Evolutionary conservation across 2,888 invertebrate species (phyloP), one percentile per base, ranked within the genome.

Genomic region (Nemotelus nigrinus): DNA sequence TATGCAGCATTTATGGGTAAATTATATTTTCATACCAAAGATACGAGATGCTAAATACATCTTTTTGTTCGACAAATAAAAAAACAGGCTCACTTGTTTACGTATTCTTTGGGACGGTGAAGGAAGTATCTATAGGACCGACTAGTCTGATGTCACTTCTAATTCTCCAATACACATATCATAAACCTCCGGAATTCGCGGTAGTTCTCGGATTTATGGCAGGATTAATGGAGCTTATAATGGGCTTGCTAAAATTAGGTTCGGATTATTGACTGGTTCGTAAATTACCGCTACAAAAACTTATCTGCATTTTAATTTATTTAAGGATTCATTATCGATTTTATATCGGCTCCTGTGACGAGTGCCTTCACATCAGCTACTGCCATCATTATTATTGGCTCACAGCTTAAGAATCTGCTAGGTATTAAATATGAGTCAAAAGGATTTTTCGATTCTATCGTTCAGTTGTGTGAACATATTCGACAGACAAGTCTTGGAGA

Each of bases 131-230:
- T 0, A 94, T 95, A 81, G 95, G 98, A n/a, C 97, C 98, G 0
- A 97, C 97, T 0, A 96, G 96, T 82, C 90, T 98, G 79, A 96
- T 97, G 95, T 93, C 97, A 53, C 89, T 98, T 74, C 88, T 98
- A 82, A 94, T 94, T 50, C 88, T 92, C 80, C 93, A 94, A 83
- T 92, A 91, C 82, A 93, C 93, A 72, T 89, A 89, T 79, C 91
- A 90, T 45, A 90, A 93, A 82, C 92, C 94, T 1, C 84, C 91
- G 0, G 92, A 95, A 83, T 93, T 92, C 85, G 92, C 93, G 7
- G 89, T 95, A 79, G 89, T 96, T 76, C 89, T 96, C 43, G 90
- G 93, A 43, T 94, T 96, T 85, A 86, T 96, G 6, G 90, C 93
- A 5, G 96, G 96, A 47, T 89, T 92, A 82, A 89, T 95, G 43